Evolutionary conservation across 2,797 vertebrate genomes (phyloP).

Genomic region (Sebastes umbrosus): DNA sequence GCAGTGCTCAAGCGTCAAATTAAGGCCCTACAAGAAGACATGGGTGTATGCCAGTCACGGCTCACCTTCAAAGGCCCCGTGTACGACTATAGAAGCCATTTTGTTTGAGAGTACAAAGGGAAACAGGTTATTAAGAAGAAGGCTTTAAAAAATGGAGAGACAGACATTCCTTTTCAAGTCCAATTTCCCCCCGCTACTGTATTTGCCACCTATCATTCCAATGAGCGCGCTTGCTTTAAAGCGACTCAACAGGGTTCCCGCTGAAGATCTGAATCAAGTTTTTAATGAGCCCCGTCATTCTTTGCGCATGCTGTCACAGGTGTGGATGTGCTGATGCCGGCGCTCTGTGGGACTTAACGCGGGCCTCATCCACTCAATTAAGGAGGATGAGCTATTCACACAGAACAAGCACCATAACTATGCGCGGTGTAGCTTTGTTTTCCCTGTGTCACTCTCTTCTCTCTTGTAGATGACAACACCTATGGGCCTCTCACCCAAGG

Average conservation of each 20-base stretch:
- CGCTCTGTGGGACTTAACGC: conserved; percentile 68
- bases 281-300: conserved; percentile 80
- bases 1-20: conserved; percentile 69
- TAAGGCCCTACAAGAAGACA: conserved; percentile 67
- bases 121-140: conserved; percentile 77
- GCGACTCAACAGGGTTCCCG: conserved; percentile 73
- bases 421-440: conserved; percentile 35
- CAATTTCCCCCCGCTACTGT: conserved; percentile 75
- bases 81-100: conserved; percentile 70
- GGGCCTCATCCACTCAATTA: conserved; percentile 75
- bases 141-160: conserved; percentile 70
- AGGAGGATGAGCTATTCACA: conserved; percentile 58
- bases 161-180: conserved; percentile 78
- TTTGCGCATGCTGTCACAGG: conserved; percentile 70
- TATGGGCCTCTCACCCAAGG: neutral
- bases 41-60: conserved; percentile 64
- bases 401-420: conserved; percentile 19
- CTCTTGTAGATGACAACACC: conserved; percentile 43
- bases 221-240: conserved; percentile 69
- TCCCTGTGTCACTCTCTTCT: conserved; percentile 7
- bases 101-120: conserved; percentile 79
- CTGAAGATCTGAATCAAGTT: conserved; percentile 71
- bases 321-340: conserved; percentile 67
- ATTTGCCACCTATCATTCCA: conserved; percentile 78
- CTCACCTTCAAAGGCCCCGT: conserved; percentile 71